Conservation (phyloP, 2,888 invertebrate species). For the Andrena haemorrhoa region DNA sequence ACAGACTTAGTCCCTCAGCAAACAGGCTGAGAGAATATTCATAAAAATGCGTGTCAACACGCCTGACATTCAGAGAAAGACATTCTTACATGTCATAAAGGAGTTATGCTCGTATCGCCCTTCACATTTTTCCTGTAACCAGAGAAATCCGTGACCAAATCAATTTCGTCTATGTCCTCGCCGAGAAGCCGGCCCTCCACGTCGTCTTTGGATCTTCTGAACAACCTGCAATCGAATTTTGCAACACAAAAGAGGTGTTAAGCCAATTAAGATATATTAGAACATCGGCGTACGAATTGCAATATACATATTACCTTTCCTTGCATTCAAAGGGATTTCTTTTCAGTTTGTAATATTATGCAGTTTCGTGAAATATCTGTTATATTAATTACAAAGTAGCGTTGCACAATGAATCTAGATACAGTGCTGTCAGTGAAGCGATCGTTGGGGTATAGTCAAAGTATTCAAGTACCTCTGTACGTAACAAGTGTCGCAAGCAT, state of each 20-base stretch:
- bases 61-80: background rate
- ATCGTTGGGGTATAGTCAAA: background rate
- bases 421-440: background rate
- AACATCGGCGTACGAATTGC: background rate
- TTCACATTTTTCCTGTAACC: slow-evolving; percentile 73
- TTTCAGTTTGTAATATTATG: background rate
- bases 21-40: background rate
- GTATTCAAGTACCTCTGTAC: background rate
- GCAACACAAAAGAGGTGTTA: slow-evolving; percentile 19
- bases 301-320: slow-evolving; percentile 37
- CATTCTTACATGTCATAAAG: slow-evolving; percentile 58
- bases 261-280: slow-evolving; percentile 7
- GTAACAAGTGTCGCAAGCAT: background rate
- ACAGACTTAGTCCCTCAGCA: background rate
- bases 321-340: slow-evolving; percentile 4
- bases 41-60: slow-evolving; percentile 1
- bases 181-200: slow-evolving; percentile 83
- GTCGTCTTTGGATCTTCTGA: slow-evolving; percentile 83
- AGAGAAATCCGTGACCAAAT: slow-evolving; percentile 80
- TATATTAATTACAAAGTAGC: background rate
- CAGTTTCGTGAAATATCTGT: background rate
- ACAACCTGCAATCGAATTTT: slow-evolving; percentile 81
- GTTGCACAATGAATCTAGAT: background rate
- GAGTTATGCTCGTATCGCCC: slow-evolving; percentile 72
- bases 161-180: slow-evolving; percentile 83